Percentiles rank a stretch among this genome's conserved stretches.
These are phyloP conservation scores for Pachypeltis micranthus DNA, from an alignment of 1,140 invertebrate species.

Conservation along the genomic window DNA sequence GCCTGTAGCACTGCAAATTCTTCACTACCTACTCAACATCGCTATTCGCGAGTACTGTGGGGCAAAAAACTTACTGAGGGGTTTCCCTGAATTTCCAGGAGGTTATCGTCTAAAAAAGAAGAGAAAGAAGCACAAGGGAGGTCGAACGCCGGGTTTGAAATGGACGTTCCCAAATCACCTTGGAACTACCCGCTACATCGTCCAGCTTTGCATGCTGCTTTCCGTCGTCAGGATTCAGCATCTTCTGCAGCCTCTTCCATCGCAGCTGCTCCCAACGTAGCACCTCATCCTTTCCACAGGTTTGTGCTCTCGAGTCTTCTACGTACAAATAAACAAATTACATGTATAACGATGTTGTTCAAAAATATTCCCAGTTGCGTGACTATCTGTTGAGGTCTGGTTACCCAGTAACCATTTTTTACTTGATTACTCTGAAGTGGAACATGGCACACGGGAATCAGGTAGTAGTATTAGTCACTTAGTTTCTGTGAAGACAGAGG, in stretches of 20 bases:
- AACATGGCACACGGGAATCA: too few relatives aligned
- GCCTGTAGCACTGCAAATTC: too few relatives aligned
- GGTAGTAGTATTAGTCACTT: too few relatives aligned
- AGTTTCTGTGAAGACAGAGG: too few relatives aligned
- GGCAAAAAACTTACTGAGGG: too few relatives aligned
- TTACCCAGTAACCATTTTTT: too few relatives aligned
- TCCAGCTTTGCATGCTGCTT: constrained; percentile 26
- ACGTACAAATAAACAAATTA: neutral
- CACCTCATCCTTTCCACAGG: constrained; percentile 18
- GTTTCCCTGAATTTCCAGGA: too few relatives aligned
- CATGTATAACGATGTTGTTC: neutral
- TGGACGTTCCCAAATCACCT: constrained; percentile 43
- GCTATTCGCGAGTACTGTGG: too few relatives aligned
- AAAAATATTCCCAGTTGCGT: constrained; percentile 1
- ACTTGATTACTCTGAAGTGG: too few relatives aligned
- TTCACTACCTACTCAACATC: too few relatives aligned
- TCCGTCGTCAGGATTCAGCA: constrained; percentile 29
- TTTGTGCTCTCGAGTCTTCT: neutral
- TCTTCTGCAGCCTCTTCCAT: constrained; percentile 25
- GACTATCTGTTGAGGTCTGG: too few relatives aligned
- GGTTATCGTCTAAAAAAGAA: constrained; percentile 47
- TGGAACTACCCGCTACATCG: constrained; percentile 42
- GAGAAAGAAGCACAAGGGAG: constrained; percentile 37
- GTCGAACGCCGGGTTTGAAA: constrained; percentile 46
- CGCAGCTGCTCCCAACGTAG: neutral